Evolutionary conservation across 2,113 vertebrate species (phyloP), one percentile per base, ranked within the genome.

Genomic region (Zosterops pallidus): DNA sequence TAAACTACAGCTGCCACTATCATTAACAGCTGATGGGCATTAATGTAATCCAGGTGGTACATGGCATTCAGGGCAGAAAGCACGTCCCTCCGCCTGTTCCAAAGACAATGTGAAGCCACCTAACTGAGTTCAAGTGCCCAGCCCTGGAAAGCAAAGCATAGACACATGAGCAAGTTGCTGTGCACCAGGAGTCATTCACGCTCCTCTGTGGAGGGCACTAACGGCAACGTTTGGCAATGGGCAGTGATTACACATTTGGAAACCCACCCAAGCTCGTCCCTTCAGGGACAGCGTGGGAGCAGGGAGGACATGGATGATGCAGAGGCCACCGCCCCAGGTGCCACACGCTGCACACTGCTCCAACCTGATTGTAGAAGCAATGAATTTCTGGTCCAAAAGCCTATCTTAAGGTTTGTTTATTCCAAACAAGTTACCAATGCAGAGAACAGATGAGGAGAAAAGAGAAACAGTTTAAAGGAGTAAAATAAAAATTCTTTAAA

Each of bases 341-440:
- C 39, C 0, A 0, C 0, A 0, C 0, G 0, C 65, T 0, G 0
- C 39, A 64, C 39, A 1, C 55, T 9, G 87, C 85, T 41, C 60
- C 37, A 5, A 39, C 4, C 2, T 5, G 33, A 37, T 1, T 22
- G 39, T 1, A 69, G 14, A 49, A 37, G 25, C 49, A 42, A 60
- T 4, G 18, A 28, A 47, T 46, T 18, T 35, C 26, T 15, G 60
- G n/a, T 50, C 41, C 49, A 63, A 84, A 83, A 49, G 31, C 15
- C n/a, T 23, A 8, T 39, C 77, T 76, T 74, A 76, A 78, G 24
- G 22, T 29, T 79, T 82, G 52, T 75, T 89, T 91, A 89, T 84
- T 85, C 37, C 50, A 49, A 93, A 59, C 29, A 68, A 93, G 49
- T 78, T 77, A 81, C 20, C 5, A 4, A 46, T 62, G 35, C 9